These are phyloP conservation scores for Ondatra zibethicus DNA, from an alignment of 2,113 vertebrate genomes.

Conservation along the genomic window DNA sequence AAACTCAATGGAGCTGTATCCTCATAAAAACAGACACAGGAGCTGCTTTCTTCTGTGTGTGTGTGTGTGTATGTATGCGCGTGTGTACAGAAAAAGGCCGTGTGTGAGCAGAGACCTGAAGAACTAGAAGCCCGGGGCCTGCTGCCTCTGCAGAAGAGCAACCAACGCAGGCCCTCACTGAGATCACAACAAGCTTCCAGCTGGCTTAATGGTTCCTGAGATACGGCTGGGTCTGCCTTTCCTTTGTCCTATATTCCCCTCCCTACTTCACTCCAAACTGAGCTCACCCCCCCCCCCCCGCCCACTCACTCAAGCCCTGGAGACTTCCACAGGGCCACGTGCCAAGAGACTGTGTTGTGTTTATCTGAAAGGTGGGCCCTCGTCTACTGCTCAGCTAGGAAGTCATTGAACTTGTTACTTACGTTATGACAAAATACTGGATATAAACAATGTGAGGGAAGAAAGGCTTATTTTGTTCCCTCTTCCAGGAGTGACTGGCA, in stretches of 20 bases:
- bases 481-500: background rate
- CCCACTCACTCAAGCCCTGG: background rate
- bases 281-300: background rate
- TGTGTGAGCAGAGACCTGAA: background rate
- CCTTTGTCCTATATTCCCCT: background rate
- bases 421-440: background rate
- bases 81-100: background rate
- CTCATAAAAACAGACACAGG: background rate
- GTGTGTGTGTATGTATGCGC: background rate
- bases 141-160: background rate
- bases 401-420: background rate
- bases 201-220: background rate
- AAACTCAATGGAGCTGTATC: background rate
- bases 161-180: background rate
- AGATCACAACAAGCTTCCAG: background rate
- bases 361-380: background rate
- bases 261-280: background rate
- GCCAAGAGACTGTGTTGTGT: background rate
- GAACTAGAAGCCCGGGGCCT: background rate
- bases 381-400: background rate
- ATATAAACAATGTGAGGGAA: background rate
- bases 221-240: background rate
- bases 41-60: background rate
- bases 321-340: background rate
- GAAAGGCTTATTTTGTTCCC: background rate